Evolutionary conservation across 2,113 vertebrate species (phyloP), one percentile per base, ranked within the genome.

Genomic region (Pitta sordida): DNA sequence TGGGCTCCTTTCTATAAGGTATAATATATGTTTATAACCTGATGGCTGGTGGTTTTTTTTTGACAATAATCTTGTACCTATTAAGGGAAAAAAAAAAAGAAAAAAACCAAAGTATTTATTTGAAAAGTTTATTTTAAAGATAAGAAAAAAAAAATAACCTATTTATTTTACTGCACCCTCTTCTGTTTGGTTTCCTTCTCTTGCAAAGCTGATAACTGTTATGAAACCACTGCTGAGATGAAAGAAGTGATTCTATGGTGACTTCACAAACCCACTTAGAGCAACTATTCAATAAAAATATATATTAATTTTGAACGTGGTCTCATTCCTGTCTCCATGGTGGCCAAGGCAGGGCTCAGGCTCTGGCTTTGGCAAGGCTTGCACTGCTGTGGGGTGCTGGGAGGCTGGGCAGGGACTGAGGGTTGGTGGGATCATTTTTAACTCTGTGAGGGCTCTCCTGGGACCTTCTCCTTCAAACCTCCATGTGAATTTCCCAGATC

Each of bases 41-140:
- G 15, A 81, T 77, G 77, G 86, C 85, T 88, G 65, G 15, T 68
- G 13, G 55, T 41, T 65, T 74, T 39, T 91, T 94, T 96, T 95
- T 87, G 86, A 94, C 91, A 90, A 94, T 89, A 88, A 81, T 96
- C 93, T 88, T 95, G 87, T 93, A 96, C 52, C 91, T 93, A 94
- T 75, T 79, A 95, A 85, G 78, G 64, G 55, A 43, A 67, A 80
- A 79, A 65, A 49, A 22, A 18, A 37, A n/a, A n/a, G n/a, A 49
- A 68, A 74, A 26, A 74, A 56, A 22, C 73, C 92, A 94, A 96
- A 95, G 82, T 97, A 97, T 97, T 97, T 97, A 97, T 97, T 97
- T 97, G 88, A 94, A 95, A 97, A 96, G 65, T 96, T 97, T 97
- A 97, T 97, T 97, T 97, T 97, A 96, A 96, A 96, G 95, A 94